These are phyloP conservation scores for Pectinophora gossypiella DNA, from an alignment of 1,140 invertebrate genomes.

Conservation along the genomic window DNA sequence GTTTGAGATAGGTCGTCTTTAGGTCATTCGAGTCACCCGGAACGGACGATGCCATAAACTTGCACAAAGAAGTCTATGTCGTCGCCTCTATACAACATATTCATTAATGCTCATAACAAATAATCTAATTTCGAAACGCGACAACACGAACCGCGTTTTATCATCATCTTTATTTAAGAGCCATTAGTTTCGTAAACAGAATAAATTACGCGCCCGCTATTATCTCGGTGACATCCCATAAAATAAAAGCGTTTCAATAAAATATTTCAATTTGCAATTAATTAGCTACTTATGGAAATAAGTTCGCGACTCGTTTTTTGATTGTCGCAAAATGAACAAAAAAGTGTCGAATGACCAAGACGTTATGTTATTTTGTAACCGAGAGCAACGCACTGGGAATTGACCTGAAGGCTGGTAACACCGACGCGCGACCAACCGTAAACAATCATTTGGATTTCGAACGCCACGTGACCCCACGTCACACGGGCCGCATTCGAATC, in stretches of 20 bases:
- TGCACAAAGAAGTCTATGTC: slow-evolving; percentile 37
- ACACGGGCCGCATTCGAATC: slow-evolving; percentile 25
- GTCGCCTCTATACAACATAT: slow-evolving; percentile 15
- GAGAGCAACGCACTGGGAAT: slow-evolving; percentile 58
- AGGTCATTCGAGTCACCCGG: slow-evolving; percentile 57
- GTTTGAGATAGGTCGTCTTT: slow-evolving; percentile 58
- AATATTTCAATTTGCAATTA: slow-evolving; percentile 53
- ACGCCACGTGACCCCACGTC: slow-evolving; percentile 53
- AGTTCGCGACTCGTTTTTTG: slow-evolving; percentile 47
- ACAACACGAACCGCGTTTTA: background rate
- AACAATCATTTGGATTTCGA: slow-evolving; percentile 49
- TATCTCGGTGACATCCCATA: slow-evolving; percentile 31
- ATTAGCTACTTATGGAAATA: slow-evolving; percentile 63
- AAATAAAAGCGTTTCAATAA: slow-evolving; percentile 40
- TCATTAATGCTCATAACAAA: background rate
- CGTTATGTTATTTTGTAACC: slow-evolving; percentile 62
- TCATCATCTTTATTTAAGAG: background rate
- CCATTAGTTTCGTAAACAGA: slow-evolving; percentile 30
- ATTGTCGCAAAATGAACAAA: slow-evolving; percentile 57
- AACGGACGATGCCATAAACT: slow-evolving; percentile 36
- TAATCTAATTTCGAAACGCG: slow-evolving; percentile 1
- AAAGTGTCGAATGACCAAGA: slow-evolving; percentile 44
- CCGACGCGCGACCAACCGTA: slow-evolving; percentile 39
- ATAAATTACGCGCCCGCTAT: slow-evolving; percentile 28
- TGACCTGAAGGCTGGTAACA: slow-evolving; percentile 42